These are phyloP conservation scores for Cosmia trapezina DNA, from an alignment of 2,888 invertebrate genomes.

Conservation along the genomic window DNA sequence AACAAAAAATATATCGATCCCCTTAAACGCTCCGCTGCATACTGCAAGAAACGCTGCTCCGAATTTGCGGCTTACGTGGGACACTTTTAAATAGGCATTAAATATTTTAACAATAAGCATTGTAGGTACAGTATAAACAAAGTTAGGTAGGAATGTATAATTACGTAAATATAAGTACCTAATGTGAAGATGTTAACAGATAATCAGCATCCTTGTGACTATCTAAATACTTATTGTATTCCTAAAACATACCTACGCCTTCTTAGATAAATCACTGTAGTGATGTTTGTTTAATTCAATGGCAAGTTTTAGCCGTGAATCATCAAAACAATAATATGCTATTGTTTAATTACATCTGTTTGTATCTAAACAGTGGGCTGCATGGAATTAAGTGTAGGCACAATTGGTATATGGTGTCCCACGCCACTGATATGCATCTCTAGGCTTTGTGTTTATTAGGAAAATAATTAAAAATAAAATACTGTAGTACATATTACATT, in stretches of 20 bases:
- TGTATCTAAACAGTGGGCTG: constrained; percentile 60
- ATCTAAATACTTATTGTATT: constrained; percentile 58
- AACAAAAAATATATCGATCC: no score
- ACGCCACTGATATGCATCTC: constrained; percentile 62
- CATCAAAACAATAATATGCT: constrained; percentile 64
- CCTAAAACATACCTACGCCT: constrained; percentile 58
- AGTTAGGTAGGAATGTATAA: constrained; percentile 17
- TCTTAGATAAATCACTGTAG: constrained; percentile 54
- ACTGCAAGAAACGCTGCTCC: no score
- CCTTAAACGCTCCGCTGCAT: no score
- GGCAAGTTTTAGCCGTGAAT: constrained; percentile 62
- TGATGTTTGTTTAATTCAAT: constrained; percentile 61
- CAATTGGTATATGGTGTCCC: constrained; percentile 60
- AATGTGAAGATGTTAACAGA: constrained; percentile 26
- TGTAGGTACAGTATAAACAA: background rate
- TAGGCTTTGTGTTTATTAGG: constrained; percentile 22
- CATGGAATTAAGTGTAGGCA: constrained; percentile 58
- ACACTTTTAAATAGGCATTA: background rate
- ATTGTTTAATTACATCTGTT: constrained; percentile 58
- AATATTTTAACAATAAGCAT: background rate
- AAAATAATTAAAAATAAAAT: constrained; percentile 36
- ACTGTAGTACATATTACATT: constrained; percentile 37
- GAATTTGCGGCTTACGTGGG: no score
- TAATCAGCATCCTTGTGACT: constrained; percentile 53
- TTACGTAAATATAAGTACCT: constrained; percentile 7